Percentiles rank a stretch among this genome's conserved stretches.
Conservation (phyloP, 2,888 invertebrate genomes). For the Disparrhopalites patrizii region DNA sequence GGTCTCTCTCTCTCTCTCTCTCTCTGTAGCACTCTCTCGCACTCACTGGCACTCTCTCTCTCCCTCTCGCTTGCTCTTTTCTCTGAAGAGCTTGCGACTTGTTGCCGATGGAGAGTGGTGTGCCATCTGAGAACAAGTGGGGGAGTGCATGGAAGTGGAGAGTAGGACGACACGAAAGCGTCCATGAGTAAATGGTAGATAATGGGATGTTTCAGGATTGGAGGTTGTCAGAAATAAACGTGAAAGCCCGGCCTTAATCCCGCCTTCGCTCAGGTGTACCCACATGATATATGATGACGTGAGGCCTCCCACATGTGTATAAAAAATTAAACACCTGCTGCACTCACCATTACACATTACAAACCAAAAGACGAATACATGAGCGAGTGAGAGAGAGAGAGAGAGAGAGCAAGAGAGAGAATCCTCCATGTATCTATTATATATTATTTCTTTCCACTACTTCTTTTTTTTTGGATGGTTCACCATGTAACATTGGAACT, state of each 20-base stretch:
- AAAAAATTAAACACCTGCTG: constrained; percentile 40
- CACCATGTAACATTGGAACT: too few relatives aligned
- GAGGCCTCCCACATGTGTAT: constrained; percentile 37
- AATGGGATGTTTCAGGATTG: constrained; percentile 38
- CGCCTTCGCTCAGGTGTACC: constrained; percentile 35
- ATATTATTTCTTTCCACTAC: too few relatives aligned
- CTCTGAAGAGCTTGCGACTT: constrained; percentile 6
- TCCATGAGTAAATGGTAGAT: constrained; percentile 35
- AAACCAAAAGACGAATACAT: too few relatives aligned
- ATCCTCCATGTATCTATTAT: too few relatives aligned
- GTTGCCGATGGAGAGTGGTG: constrained; percentile 15
- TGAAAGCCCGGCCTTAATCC: constrained; percentile 34
- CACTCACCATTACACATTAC: too few relatives aligned
- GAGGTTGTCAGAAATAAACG: constrained; percentile 33
- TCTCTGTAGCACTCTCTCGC: too few relatives aligned
- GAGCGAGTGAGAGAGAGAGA: too few relatives aligned
- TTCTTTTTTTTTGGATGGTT: neutral
- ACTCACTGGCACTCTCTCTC: too few relatives aligned
- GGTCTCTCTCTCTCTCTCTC: too few relatives aligned
- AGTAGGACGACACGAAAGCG: constrained; percentile 25
- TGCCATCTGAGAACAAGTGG: constrained; percentile 28
- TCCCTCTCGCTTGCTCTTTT: too few relatives aligned
- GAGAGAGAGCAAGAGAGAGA: too few relatives aligned
- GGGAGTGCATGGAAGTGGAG: constrained; percentile 18
- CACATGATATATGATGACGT: constrained; percentile 36